Evolutionary conservation across 2,113 vertebrate species (phyloP).

Genomic region (Campylomormyrus tamandua): DNA sequence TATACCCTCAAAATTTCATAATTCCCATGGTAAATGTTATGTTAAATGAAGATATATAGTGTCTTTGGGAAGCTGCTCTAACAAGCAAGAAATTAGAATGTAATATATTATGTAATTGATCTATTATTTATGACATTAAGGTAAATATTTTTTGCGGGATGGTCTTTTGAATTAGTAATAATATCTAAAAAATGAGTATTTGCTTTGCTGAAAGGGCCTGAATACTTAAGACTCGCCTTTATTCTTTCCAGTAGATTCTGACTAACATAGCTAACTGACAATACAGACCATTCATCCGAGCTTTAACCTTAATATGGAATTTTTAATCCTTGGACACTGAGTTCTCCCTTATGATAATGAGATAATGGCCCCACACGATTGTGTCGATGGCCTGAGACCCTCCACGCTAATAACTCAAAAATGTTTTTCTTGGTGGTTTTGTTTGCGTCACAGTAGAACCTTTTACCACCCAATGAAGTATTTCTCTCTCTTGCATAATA

Average conservation of each 20-base stretch:
- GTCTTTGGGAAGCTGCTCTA: neutral
- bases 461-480: neutral
- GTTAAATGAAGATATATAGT: neutral
- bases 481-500: neutral
- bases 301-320: neutral
- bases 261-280: neutral
- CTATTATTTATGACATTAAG: neutral
- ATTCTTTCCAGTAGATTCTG: neutral
- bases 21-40: constrained; percentile 10
- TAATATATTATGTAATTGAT: neutral
- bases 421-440: constrained; percentile 1
- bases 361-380: neutral
- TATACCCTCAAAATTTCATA: constrained; percentile 13
- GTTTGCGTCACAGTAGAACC: neutral
- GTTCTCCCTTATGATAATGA: neutral
- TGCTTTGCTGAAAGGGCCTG: neutral
- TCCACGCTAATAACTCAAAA: neutral
- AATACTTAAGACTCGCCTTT: neutral
- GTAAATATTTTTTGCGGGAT: neutral
- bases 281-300: neutral
- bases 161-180: neutral
- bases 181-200: neutral
- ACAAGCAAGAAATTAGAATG: neutral
- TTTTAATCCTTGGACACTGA: neutral
- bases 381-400: neutral